Evolutionary conservation across 2,113 vertebrate species (phyloP).

Genomic region (Capreolus pygargus): DNA sequence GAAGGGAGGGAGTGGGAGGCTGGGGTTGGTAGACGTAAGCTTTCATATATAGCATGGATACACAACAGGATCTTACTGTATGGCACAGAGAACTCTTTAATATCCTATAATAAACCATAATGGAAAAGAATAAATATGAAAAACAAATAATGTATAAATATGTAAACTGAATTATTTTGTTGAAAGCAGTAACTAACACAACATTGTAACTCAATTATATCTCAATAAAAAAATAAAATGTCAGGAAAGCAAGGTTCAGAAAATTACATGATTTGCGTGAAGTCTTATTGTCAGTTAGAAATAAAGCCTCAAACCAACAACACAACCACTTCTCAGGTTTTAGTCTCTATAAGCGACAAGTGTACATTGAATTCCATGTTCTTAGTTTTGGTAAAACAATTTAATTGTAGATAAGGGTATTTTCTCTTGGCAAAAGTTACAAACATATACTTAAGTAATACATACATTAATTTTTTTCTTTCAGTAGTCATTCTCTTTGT

Average conservation of each 20-base stretch:
- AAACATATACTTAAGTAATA: background rate
- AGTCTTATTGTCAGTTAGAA: background rate
- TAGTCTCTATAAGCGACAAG: background rate
- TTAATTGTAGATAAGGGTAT: background rate
- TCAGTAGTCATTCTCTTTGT: background rate
- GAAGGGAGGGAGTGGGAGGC: background rate
- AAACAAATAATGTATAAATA: background rate
- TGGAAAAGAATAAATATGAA: background rate
- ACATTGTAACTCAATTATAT: background rate
- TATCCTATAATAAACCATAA: background rate
- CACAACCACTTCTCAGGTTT: background rate
- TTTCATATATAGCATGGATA: background rate
- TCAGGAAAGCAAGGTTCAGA: background rate
- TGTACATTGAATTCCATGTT: background rate
- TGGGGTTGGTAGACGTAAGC: background rate
- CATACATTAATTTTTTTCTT: background rate
- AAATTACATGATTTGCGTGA: background rate
- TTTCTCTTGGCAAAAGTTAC: background rate
- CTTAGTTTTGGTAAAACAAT: background rate
- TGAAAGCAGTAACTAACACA: background rate
- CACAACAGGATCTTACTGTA: background rate
- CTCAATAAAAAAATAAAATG: background rate
- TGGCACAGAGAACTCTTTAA: background rate
- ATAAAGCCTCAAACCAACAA: background rate
- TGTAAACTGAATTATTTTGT: background rate